Conservation (phyloP, 2,888 invertebrate genomes). For the Folsomia manolachei region DNA sequence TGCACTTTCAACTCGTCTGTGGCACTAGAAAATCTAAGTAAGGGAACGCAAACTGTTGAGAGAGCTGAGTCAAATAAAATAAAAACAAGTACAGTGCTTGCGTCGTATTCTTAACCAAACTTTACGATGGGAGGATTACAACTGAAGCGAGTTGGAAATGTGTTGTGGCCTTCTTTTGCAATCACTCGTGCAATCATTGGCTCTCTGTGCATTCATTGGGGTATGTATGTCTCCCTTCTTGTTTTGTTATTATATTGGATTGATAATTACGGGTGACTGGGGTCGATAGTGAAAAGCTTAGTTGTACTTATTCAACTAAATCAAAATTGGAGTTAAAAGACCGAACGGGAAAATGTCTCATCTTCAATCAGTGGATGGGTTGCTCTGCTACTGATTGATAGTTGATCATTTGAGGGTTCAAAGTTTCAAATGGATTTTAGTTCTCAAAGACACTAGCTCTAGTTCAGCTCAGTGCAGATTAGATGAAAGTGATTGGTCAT, state of each 20-base stretch:
- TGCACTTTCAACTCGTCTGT: neutral
- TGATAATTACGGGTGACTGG: neutral
- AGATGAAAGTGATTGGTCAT: conserved; percentile 27
- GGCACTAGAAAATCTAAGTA: neutral
- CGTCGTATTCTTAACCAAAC: neutral
- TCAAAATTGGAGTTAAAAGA: neutral
- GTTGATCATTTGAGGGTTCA: neutral
- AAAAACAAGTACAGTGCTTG: neutral
- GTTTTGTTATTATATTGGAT: neutral
- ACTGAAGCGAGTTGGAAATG: neutral
- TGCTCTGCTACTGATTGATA: neutral
- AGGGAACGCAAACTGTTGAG: neutral
- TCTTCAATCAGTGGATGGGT: neutral
- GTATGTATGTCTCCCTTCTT: neutral
- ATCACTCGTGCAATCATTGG: conserved; percentile 1
- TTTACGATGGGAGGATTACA: neutral
- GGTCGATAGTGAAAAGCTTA: neutral
- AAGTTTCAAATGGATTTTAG: neutral
- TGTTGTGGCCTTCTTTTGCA: conserved; percentile 6
- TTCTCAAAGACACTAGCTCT: neutral
- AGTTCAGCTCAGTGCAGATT: neutral
- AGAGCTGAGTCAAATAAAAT: neutral
- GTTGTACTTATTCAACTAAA: no score
- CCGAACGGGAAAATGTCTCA: no score
- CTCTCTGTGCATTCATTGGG: conserved; percentile 13